Evolutionary conservation across 2,888 invertebrate genomes (phyloP), one percentile per base, ranked within the genome.

Genomic region (Pristionchus exspectatus): DNA sequence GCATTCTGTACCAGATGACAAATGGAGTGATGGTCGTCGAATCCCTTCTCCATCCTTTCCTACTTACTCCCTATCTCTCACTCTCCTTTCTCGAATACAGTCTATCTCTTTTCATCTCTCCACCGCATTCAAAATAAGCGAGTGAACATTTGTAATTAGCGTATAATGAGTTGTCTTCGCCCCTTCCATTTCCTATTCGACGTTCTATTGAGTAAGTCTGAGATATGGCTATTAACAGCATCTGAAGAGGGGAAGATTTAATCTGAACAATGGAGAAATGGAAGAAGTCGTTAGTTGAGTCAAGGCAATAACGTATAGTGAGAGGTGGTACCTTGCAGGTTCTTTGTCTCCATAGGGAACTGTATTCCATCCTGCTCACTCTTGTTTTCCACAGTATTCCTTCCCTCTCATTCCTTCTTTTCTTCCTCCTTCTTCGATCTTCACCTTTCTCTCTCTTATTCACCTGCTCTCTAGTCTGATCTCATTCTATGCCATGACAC

Each of bases 341-440:
- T 72, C 72, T 72, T 72, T 72, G 72, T 72, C 72, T 33, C 72
- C 30, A 72, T 72, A 33, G 72, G 72, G 27, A 16, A 72, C 72
- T 72, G 72, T 72, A 38, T 44, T 24, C 21, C 44, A 77, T 44
- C 30, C 77, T 77, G 77, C 30, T n/a, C 30, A 18, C 77, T 74
- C 38, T 33, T 38, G 14, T 74, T 74, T 30, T 33, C 33, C 24
- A 24, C 69, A n/a, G 69, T 27, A 59, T 59, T 69, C 69, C 27
- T 24, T 10, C 69, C 27, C 74, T 18, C 38, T n/a, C 38, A 7
- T n/a, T 44, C 38, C 77, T 44, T 44, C 33, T 9, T n/a, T n/a
- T 44, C n/a, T 24, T 50, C n/a, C n/a, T 24, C 77, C 38, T 18
- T 77, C 44, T 44, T 77, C 44, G 14, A 18, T 38, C 77, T 44